Conservation (phyloP, 2,888 invertebrate species). For the Cacoxenus indagator region DNA sequence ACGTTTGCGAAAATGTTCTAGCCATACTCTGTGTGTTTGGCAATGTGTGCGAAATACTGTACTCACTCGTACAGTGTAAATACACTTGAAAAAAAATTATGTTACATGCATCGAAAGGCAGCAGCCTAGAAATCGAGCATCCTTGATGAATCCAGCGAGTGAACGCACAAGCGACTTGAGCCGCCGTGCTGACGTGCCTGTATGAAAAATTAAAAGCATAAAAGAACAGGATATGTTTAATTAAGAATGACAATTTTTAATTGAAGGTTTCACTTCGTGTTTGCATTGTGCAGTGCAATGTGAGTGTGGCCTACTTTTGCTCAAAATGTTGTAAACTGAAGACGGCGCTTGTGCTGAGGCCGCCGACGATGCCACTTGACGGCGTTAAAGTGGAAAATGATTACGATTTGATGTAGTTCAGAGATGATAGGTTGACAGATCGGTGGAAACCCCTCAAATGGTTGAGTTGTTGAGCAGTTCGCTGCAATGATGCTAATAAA, state of each 20-base stretch:
- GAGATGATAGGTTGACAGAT: too few relatives aligned
- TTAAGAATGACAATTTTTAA: not conserved
- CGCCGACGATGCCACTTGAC: too few relatives aligned
- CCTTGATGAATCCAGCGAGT: not conserved
- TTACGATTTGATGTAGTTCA: too few relatives aligned
- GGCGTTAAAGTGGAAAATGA: not conserved
- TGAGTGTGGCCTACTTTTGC: not conserved
- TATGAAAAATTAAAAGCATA: not conserved
- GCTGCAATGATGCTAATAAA: too few relatives aligned
- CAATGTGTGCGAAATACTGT: not conserved
- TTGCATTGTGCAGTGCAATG: not conserved
- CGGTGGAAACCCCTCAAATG: too few relatives aligned
- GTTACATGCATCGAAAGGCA: not conserved
- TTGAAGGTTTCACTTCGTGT: not conserved
- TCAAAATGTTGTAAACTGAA: not conserved
- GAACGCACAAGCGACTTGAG: not conserved
- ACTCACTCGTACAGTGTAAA: not conserved
- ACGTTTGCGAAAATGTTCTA: not conserved
- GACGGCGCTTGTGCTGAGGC: too few relatives aligned
- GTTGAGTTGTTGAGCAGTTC: too few relatives aligned
- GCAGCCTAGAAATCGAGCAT: not conserved
- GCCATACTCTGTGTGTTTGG: not conserved
- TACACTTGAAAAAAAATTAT: not conserved
- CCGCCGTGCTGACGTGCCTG: not conserved
- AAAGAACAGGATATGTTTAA: not conserved